Evolutionary conservation across 2,888 invertebrate genomes (phyloP).

Genomic region (Smittia aterrima): DNA sequence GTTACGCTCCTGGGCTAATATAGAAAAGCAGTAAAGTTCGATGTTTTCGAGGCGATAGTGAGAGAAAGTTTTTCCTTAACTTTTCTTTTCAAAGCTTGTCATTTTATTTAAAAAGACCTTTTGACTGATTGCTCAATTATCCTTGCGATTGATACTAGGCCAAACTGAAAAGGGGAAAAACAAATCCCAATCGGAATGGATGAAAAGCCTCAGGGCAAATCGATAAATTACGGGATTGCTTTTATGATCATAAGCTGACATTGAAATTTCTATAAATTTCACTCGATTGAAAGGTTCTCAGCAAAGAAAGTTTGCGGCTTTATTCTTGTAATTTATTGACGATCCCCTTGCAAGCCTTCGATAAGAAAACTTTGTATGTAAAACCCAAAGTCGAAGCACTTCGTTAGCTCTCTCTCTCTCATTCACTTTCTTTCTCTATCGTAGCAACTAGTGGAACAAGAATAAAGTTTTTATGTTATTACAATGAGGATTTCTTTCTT

Average conservation of each 20-base stretch:
- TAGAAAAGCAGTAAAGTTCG: neutral
- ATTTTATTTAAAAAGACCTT: conserved; percentile 9
- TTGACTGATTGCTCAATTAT: conserved; percentile 38
- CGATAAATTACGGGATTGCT: conserved; percentile 1
- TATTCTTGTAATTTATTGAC: too few species aligned
- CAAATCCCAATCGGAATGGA: neutral
- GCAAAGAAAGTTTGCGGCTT: too few species aligned
- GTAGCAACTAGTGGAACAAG: conserved; percentile 39
- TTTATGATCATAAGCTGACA: neutral
- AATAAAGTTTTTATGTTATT: conserved; percentile 39
- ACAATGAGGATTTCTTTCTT: conserved; percentile 13
- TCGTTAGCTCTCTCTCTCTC: neutral
- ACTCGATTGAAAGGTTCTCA: too few species aligned
- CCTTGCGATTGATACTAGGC: neutral
- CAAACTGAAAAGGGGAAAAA: neutral
- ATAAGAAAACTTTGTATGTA: too few species aligned
- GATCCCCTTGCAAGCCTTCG: too few species aligned
- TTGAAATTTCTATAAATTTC: too few species aligned
- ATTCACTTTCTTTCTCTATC: neutral
- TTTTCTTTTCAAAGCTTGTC: neutral
- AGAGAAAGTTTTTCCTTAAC: neutral
- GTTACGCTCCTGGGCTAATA: neutral
- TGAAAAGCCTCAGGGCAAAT: conserved; percentile 8
- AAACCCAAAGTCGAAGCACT: too few species aligned
- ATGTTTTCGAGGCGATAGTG: neutral